Conservation (phyloP, 2,888 invertebrate genomes). For the Mantis religiosa region DNA sequence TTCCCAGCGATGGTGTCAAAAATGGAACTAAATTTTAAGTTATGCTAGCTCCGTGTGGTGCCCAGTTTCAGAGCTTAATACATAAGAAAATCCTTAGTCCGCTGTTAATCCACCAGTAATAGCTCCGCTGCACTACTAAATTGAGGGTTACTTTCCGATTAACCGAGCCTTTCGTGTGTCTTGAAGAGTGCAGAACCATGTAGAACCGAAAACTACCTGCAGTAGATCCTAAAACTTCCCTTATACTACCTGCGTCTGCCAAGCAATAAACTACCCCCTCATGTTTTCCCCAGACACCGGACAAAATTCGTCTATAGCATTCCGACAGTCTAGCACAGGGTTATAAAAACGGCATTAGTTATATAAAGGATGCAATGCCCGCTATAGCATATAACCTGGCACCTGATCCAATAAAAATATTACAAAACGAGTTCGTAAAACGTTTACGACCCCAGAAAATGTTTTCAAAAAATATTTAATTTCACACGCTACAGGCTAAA, state of each 20-base stretch:
- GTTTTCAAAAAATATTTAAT: neutral
- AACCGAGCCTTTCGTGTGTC: neutral
- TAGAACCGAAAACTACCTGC: neutral
- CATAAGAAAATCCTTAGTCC: too few species aligned
- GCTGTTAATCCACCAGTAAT: too few species aligned
- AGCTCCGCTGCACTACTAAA: too few species aligned
- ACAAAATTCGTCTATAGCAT: neutral
- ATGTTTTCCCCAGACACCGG: neutral
- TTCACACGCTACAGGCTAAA: neutral
- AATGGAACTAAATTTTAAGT: too few species aligned
- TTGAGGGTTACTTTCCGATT: neutral
- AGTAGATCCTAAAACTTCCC: neutral
- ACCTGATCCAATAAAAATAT: neutral
- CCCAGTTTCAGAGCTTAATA: too few species aligned
- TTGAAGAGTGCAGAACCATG: neutral
- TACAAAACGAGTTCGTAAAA: neutral
- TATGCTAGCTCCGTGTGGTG: too few species aligned
- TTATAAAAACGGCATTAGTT: neutral
- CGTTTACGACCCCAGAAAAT: neutral
- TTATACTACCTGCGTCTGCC: neutral
- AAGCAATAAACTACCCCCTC: neutral
- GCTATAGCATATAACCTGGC: neutral
- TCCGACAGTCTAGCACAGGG: neutral
- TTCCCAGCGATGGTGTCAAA: too few species aligned
- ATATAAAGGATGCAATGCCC: neutral